phyloP scores from a whole-genome alignment of 2,888 invertebrate species.

The Plebejus melissa region DNA sequence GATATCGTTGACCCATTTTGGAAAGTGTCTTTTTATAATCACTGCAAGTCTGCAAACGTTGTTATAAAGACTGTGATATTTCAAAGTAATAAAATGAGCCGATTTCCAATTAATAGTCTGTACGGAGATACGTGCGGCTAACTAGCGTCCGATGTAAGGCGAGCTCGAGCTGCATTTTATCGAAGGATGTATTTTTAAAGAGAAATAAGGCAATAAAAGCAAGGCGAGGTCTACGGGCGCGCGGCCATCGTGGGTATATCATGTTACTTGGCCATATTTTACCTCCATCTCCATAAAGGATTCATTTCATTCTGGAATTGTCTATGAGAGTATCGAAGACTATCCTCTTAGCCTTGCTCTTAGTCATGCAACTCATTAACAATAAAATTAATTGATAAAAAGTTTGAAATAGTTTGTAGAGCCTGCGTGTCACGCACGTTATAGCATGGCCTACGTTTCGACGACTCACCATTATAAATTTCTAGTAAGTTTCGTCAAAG shows the following conservation, averaged over 20 bases:
- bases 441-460: no score
- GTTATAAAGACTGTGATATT: neutral
- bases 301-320: conserved; percentile 23
- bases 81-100: conserved; percentile 7
- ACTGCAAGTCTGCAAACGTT: neutral
- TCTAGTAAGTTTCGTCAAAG: no score
- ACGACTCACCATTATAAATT: no score
- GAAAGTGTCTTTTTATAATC: neutral
- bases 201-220: conserved; percentile 28
- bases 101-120: conserved; percentile 1
- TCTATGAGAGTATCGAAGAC: conserved; percentile 7
- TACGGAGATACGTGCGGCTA: conserved; percentile 20
- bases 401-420: neutral
- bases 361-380: neutral
- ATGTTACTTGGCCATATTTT: conserved; percentile 38
- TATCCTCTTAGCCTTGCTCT: neutral
- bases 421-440: neutral
- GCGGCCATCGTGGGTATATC: conserved; percentile 37
- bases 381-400: neutral
- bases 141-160: conserved; percentile 21
- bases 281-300: conserved; percentile 28
- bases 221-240: conserved; percentile 18
- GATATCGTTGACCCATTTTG: neutral
- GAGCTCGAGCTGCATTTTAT: conserved; percentile 24
- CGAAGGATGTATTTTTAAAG: conserved; percentile 27